phyloP scores from a whole-genome alignment of 1,140 invertebrate genomes.

The Bombus vancouverensis region DNA sequence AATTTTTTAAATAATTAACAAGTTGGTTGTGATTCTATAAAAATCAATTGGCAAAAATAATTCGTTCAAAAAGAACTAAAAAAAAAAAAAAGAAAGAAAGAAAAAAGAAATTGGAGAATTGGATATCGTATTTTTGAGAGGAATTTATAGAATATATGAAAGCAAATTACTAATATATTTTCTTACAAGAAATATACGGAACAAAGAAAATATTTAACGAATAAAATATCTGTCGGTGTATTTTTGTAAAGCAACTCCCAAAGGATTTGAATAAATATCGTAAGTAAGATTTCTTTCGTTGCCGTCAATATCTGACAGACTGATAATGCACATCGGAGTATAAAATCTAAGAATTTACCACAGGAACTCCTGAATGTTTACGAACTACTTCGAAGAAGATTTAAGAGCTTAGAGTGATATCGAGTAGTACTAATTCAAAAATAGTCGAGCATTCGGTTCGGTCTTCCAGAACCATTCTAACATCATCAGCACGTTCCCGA shows the following conservation, averaged over 20 bases:
- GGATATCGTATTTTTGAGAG: constrained; percentile 21
- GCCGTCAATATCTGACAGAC: not conserved
- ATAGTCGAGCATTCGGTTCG: not conserved
- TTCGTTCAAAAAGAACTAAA: not conserved
- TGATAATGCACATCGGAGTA: not conserved
- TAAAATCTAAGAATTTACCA: not conserved
- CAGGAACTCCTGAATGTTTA: not conserved
- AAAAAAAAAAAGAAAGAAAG: too few relatives aligned
- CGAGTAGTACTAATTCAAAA: not conserved
- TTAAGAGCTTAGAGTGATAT: not conserved
- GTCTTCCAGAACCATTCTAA: not conserved
- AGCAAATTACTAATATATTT: constrained; percentile 14
- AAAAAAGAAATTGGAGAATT: not conserved
- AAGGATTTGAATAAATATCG: not conserved
- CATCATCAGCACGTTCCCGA: not conserved
- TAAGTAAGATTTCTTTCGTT: not conserved
- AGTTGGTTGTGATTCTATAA: not conserved
- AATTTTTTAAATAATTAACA: not conserved
- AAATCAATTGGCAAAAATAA: not conserved
- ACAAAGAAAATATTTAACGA: not conserved
- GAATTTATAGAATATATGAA: not conserved
- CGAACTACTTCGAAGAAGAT: not conserved
- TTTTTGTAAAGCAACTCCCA: not conserved
- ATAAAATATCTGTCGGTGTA: not conserved
- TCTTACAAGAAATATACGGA: not conserved